Conservation (phyloP, 2,797 vertebrate species). For the Heliangelus exortis region DNA sequence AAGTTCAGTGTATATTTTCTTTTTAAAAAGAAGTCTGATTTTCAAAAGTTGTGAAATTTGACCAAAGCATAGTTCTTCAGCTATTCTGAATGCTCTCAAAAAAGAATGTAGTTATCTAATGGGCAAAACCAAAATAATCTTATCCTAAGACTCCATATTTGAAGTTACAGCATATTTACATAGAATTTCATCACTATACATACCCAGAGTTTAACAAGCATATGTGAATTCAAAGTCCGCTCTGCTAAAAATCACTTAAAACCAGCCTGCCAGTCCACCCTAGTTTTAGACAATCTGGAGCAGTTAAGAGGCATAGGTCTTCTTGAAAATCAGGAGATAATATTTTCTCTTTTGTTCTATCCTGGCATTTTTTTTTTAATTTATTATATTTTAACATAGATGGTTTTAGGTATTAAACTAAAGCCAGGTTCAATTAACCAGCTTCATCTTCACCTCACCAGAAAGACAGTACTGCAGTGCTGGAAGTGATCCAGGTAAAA, state of each 20-base stretch:
- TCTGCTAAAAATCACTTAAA: not conserved
- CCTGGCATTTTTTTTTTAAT: not conserved
- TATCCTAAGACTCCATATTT: not conserved
- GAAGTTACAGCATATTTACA: not conserved
- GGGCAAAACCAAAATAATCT: accelerated
- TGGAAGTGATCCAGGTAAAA: not conserved
- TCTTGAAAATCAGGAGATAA: not conserved
- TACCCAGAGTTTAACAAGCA: not conserved
- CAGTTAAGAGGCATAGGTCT: not conserved
- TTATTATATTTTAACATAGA: not conserved
- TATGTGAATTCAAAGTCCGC: not conserved
- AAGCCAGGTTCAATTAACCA: not conserved
- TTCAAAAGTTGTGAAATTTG: not conserved
- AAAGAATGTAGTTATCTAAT: not conserved
- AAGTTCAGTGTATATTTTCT: not conserved
- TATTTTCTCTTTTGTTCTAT: not conserved
- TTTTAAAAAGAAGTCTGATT: not conserved
- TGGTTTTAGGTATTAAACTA: not conserved
- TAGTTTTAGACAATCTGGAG: not conserved
- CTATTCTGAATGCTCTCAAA: not conserved
- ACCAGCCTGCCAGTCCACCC: not conserved
- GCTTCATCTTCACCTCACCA: not conserved
- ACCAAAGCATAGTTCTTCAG: not conserved
- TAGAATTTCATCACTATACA: not conserved
- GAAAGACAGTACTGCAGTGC: not conserved